Evolutionary conservation across 35 echinoderm and acorn worm species (phyloP).

Genomic region (Diadema setosum): DNA sequence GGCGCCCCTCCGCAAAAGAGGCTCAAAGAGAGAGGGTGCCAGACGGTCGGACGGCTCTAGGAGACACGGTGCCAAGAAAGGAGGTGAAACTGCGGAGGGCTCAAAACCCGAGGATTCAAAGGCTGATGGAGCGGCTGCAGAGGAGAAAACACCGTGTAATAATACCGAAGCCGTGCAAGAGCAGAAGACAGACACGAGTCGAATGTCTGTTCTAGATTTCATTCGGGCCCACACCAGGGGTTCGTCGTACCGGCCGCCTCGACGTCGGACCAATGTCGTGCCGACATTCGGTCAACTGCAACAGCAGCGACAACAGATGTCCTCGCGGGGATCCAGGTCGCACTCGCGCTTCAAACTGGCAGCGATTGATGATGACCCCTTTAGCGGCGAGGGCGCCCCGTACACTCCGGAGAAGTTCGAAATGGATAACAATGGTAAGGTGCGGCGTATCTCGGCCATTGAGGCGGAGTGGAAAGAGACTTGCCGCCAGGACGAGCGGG

Average conservation of each 20-base stretch:
- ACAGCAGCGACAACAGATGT: not conserved
- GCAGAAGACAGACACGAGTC: not conserved
- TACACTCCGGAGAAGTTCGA: not conserved
- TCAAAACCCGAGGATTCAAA: no score
- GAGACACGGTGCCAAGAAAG: no score
- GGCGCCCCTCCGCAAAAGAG: no score
- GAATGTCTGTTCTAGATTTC: no score
- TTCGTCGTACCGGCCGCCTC: not conserved
- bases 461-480: not conserved
- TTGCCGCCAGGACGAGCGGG: not conserved
- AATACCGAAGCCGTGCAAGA: not conserved
- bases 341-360: not conserved
- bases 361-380: not conserved
- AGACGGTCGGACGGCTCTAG: no score
- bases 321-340: not conserved
- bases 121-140: not conserved
- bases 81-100: no score
- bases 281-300: not conserved
- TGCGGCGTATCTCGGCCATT: not conserved
- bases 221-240: no score
- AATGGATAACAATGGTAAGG: not conserved
- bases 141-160: not conserved
- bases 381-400: no score
- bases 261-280: not conserved
- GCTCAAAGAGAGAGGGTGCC: no score